phyloP scores from a whole-genome alignment of 2,113 vertebrate species.

The Rhinolophus ferrumequinum region DNA sequence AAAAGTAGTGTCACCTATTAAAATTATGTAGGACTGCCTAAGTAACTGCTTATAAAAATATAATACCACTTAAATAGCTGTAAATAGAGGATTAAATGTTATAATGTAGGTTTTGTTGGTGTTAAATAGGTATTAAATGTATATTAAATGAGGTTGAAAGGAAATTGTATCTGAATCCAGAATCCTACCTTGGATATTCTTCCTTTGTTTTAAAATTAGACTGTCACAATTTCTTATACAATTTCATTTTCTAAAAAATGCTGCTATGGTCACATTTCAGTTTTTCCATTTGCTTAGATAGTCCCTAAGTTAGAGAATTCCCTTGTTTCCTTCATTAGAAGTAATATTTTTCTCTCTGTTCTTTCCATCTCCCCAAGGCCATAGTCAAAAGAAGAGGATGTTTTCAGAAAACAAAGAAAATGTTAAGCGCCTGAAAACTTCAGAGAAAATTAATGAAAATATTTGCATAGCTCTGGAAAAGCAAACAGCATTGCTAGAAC shows the following conservation, averaged over 20 bases:
- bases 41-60: slow-evolving; percentile 33
- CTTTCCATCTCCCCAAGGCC: slow-evolving; percentile 62
- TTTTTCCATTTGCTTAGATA: slow-evolving; percentile 50
- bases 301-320: slow-evolving; percentile 1
- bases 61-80: background rate
- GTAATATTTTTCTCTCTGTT: slow-evolving; percentile 52
- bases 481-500: slow-evolving; percentile 58
- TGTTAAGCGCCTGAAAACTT: slow-evolving; percentile 60
- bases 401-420: slow-evolving; percentile 64
- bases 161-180: background rate
- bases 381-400: slow-evolving; percentile 69
- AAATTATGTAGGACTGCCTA: slow-evolving; percentile 20
- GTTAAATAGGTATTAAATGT: background rate
- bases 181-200: background rate
- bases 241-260: background rate
- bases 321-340: slow-evolving; percentile 17
- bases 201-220: background rate
- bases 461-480: slow-evolving; percentile 63
- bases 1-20: background rate
- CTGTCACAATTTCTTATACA: background rate
- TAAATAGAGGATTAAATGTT: background rate
- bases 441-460: slow-evolving; percentile 56
- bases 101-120: background rate
- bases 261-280: background rate
- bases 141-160: background rate